Evolutionary conservation across 2,888 invertebrate species (phyloP).

Genomic region (Thysanoteuthis rhombus): DNA sequence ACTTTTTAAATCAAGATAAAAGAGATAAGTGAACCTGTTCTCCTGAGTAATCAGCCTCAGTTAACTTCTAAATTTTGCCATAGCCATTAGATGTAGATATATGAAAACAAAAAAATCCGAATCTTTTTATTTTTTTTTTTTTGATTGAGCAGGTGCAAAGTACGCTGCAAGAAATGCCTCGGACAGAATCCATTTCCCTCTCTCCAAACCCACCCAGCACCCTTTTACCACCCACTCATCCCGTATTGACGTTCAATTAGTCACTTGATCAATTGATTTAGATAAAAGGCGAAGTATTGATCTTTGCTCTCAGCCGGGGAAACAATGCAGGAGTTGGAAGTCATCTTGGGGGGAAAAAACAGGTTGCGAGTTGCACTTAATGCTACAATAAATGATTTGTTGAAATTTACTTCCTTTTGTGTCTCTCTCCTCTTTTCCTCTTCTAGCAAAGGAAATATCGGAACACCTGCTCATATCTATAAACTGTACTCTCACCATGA

Average conservation of each 20-base stretch:
- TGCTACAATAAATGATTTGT: neutral
- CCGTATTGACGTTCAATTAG: neutral
- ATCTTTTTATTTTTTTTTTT: too few species aligned
- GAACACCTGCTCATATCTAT: neutral
- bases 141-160: too few species aligned
- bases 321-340: neutral
- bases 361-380: neutral
- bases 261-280: neutral
- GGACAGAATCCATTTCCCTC: neutral
- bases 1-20: too few species aligned
- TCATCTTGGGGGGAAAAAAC: neutral
- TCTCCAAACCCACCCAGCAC: neutral
- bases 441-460: neutral
- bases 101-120: too few species aligned
- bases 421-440: neutral
- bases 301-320: neutral
- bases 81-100: too few species aligned
- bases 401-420: neutral
- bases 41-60: too few species aligned
- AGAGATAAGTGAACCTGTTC: too few species aligned
- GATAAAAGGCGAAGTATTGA: neutral
- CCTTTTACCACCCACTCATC: neutral
- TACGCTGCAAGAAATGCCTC: neutral
- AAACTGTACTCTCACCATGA: neutral
- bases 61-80: too few species aligned